phyloP scores from a whole-genome alignment of 2,888 invertebrate genomes.

The Caenorhabditis wallacei region DNA sequence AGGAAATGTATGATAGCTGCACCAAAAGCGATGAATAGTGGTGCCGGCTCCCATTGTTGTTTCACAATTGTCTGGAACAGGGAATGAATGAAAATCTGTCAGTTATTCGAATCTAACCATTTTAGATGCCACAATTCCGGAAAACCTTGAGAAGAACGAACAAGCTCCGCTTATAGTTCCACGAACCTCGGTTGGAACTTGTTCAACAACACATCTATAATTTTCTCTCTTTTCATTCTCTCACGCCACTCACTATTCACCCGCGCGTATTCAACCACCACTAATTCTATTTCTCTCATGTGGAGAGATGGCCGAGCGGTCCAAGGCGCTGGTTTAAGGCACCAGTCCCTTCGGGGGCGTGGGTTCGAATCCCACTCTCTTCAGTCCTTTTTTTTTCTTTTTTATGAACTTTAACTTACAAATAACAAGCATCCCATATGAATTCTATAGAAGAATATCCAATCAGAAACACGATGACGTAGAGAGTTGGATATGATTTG shows the following conservation, averaged over 20 bases:
- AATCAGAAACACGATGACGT: slow-evolving; percentile 43
- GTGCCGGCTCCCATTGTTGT: slow-evolving; percentile 53
- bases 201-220: slow-evolving; percentile 62
- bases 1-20: slow-evolving; percentile 58
- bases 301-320: slow-evolving; percentile 82
- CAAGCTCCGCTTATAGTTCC: slow-evolving; percentile 63
- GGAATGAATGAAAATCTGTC: not conserved
- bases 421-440: slow-evolving; percentile 66
- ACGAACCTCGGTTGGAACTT: slow-evolving; percentile 65
- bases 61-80: slow-evolving; percentile 52
- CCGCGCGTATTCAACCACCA: not conserved
- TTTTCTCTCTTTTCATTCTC: not conserved
- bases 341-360: slow-evolving; percentile 90
- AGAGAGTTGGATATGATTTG: slow-evolving; percentile 43
- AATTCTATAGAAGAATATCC: slow-evolving; percentile 56
- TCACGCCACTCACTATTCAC: not conserved
- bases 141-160: slow-evolving; percentile 55
- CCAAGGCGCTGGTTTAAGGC: slow-evolving; percentile 94
- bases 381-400: slow-evolving; percentile 62
- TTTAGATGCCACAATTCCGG: slow-evolving; percentile 57
- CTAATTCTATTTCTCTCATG: not conserved
- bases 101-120: slow-evolving; percentile 47
- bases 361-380: slow-evolving; percentile 90
- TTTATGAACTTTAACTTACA: slow-evolving; percentile 43
- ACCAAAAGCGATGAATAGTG: slow-evolving; percentile 52